Percentiles rank a stretch among this genome's conserved stretches.
These are phyloP conservation scores for Erythrolamprus reginae DNA, from an alignment of 2,113 vertebrate species.

Conservation along the genomic window DNA sequence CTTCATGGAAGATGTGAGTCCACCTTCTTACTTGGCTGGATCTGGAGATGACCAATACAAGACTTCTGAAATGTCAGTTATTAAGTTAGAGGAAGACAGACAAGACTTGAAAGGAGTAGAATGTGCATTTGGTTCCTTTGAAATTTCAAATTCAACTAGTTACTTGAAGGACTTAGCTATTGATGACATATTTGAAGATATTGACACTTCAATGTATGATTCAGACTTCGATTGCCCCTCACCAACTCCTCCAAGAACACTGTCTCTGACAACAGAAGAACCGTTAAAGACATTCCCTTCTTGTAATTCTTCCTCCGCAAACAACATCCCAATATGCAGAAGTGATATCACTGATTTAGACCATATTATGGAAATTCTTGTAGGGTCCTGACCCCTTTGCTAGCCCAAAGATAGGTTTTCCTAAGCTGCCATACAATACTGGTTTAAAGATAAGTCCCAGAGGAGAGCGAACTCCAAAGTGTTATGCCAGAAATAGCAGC, in stretches of 20 bases:
- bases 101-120: slow-evolving; percentile 64
- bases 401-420: slow-evolving; percentile 60
- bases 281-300: slow-evolving; percentile 67
- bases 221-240: slow-evolving; percentile 75
- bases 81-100: slow-evolving; percentile 53
- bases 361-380: slow-evolving; percentile 87
- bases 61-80: slow-evolving; percentile 48
- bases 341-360: slow-evolving; percentile 82
- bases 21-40: slow-evolving; percentile 64
- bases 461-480: slow-evolving; percentile 30
- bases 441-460: slow-evolving; percentile 59
- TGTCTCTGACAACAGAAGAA: slow-evolving; percentile 64
- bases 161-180: slow-evolving; percentile 82
- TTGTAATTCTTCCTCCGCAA: slow-evolving; percentile 67
- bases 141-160: slow-evolving; percentile 77
- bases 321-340: slow-evolving; percentile 73
- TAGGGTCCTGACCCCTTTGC: slow-evolving; percentile 70
- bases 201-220: slow-evolving; percentile 87
- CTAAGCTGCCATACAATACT: slow-evolving; percentile 46
- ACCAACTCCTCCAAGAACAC: slow-evolving; percentile 54
- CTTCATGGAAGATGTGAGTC: slow-evolving; percentile 66
- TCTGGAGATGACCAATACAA: slow-evolving; percentile 58
- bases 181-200: slow-evolving; percentile 86
- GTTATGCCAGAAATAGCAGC: slow-evolving; percentile 31
- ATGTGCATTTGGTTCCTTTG: slow-evolving; percentile 66